Percentiles rank a stretch among this genome's conserved stretches.
phyloP scores from a whole-genome alignment of 2,797 vertebrate genomes.

The Poliocrania exsul region DNA sequence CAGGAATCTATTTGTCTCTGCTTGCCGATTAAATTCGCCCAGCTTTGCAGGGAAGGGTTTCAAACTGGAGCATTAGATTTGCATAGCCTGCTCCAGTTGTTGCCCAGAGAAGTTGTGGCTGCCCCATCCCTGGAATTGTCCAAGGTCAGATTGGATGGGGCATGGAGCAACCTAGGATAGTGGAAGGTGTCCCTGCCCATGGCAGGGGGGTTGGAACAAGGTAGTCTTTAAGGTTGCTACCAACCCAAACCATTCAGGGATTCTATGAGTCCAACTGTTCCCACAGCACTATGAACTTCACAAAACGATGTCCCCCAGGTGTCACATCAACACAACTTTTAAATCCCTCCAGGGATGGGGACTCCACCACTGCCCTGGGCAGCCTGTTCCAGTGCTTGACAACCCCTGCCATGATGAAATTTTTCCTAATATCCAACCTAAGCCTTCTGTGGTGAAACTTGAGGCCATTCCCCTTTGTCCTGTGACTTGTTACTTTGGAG shows the following conservation, averaged over 20 bases:
- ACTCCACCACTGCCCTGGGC: background rate
- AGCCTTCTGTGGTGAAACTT: background rate
- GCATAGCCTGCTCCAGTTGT: background rate
- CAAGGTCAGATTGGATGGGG: background rate
- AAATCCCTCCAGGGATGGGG: background rate
- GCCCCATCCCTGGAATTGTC: background rate
- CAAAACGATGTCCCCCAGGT: background rate
- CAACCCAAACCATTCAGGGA: background rate
- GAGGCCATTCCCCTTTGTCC: accelerated
- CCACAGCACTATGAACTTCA: background rate
- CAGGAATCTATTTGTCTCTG: constrained; percentile 54
- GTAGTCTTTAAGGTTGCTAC: background rate
- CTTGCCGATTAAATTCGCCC: background rate
- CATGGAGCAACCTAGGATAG: background rate
- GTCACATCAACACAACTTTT: accelerated
- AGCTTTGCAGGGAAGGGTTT: background rate
- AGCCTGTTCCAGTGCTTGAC: background rate
- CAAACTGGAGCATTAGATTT: background rate
- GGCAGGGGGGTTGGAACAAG: background rate
- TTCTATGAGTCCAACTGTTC: background rate
- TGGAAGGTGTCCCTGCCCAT: background rate
- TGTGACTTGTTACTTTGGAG: background rate
- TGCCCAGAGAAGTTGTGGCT: background rate
- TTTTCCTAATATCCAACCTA: background rate
- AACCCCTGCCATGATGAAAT: background rate